Evolutionary conservation across 2,888 invertebrate species (phyloP), one percentile per base, ranked within the genome.

Genomic region (Deilephila elpenor): DNA sequence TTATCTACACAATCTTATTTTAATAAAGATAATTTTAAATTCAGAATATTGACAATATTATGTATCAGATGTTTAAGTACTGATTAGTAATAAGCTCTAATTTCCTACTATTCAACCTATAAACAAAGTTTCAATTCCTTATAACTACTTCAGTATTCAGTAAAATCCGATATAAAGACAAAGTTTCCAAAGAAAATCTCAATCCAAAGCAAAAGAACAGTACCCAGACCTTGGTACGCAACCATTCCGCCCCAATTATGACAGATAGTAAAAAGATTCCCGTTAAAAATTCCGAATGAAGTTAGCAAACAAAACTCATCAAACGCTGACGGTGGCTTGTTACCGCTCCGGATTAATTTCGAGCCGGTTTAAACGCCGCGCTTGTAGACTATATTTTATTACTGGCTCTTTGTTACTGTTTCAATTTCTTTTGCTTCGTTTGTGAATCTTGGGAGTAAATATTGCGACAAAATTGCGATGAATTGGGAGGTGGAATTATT

Each of bases 271-370:
- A 67, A 67, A 67, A 67, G 25, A 67, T 51, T 67, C 51, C 11
- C 17, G 51, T 67, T 71, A 60, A 71, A 71, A 60, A 71, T 56
- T 61, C 34, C 56, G 60, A 60, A 29, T 60, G 44, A 37, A 71
- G 71, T 71, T 71, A 71, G 14, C 17, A 60, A 71, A 71, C 60
- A 71, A 71, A 71, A 71, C 44, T 71, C 71, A 71, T 71, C 64
- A 67, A 51, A 51, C 20, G 64, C 60, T 60, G 29, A 44, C 67
- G 44, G 14, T 51, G 51, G 67, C 67, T 67, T 67, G 67, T 67
- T 67, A 67, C n/a, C 37, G 64, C 67, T 17, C 25, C 44, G 51
- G 67, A 67, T 67, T 25, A 67, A 67, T 67, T 67, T 67, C 51
- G 25, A 44, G 17, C 20, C 25, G 25, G 44, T 20, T 44, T 67